phyloP scores from a whole-genome alignment of 2,113 vertebrate genomes.

The Isichthys henryi region DNA sequence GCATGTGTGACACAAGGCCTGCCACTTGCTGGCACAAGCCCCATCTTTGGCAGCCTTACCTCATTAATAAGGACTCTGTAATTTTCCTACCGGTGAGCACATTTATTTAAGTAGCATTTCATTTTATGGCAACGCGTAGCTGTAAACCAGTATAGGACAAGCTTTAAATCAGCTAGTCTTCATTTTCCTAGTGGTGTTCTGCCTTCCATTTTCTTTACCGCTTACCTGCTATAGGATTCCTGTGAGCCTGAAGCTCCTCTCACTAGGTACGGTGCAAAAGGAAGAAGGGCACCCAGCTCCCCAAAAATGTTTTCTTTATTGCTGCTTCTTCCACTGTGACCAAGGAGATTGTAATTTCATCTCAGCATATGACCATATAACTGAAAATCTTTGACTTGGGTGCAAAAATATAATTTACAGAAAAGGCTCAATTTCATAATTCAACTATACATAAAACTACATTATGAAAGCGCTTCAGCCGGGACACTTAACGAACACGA shows the following conservation, averaged over 20 bases:
- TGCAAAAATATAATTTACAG: background rate
- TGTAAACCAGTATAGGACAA: slow-evolving; percentile 42
- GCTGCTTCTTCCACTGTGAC: background rate
- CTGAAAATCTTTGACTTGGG: background rate
- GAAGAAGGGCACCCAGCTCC: background rate
- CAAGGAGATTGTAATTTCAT: background rate
- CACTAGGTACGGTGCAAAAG: background rate
- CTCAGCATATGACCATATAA: background rate
- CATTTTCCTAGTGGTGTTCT: background rate
- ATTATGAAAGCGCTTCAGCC: background rate
- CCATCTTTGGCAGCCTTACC: slow-evolving; percentile 44
- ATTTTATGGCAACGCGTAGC: slow-evolving; percentile 33
- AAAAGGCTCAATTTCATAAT: background rate
- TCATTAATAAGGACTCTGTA: slow-evolving; percentile 47
- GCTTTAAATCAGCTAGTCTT: background rate
- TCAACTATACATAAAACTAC: background rate
- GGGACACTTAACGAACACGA: background rate
- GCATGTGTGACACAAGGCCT: slow-evolving; percentile 35
- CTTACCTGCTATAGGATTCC: background rate
- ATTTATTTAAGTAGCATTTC: slow-evolving; percentile 47
- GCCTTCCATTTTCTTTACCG: background rate
- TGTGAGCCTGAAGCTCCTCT: background rate
- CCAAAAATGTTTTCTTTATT: background rate
- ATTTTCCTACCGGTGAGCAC: slow-evolving; percentile 45
- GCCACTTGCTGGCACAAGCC: slow-evolving; percentile 34